Percentiles rank a stretch among this genome's conserved stretches.
These are phyloP conservation scores for Scytalopus superciliaris DNA, from an alignment of 2,113 vertebrate genomes.

Conservation along the genomic window DNA sequence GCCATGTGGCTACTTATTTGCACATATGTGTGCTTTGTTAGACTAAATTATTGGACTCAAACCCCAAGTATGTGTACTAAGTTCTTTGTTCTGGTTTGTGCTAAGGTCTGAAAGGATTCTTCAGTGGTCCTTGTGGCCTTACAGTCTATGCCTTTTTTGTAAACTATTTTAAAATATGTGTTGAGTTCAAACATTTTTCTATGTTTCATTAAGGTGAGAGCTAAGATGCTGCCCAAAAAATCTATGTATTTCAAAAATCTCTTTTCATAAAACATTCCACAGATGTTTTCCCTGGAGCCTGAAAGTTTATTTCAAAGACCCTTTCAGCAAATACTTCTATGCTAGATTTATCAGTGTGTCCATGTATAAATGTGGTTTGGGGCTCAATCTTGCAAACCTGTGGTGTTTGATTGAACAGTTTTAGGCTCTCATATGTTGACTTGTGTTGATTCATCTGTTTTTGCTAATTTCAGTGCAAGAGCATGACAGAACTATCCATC, in stretches of 20 bases:
- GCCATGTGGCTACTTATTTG: background rate
- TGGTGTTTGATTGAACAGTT: background rate
- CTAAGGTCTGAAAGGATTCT: background rate
- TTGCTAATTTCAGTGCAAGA: background rate
- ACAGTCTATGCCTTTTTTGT: background rate
- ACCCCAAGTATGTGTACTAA: background rate
- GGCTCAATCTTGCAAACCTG: background rate
- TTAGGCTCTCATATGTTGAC: background rate
- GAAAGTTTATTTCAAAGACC: background rate
- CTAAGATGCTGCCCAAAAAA: background rate
- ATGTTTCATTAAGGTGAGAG: background rate
- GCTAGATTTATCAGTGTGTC: background rate
- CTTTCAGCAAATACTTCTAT: background rate
- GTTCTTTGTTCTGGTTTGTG: background rate
- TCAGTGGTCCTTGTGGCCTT: background rate
- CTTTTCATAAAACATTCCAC: conserved; percentile 13
- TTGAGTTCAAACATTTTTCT: background rate
- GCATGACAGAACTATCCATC: background rate
- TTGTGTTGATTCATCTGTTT: background rate
- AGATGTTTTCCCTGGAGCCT: conserved; percentile 30
- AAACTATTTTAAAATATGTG: background rate
- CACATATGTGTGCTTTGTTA: background rate
- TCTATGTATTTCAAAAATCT: background rate
- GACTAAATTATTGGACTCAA: background rate
- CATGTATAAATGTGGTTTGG: background rate